A percentile compares a stretch with the other conserved stretches of the same genome.
Evolutionary conservation across 2,113 vertebrate genomes (phyloP).

Genomic region (Actinemys pallida): DNA sequence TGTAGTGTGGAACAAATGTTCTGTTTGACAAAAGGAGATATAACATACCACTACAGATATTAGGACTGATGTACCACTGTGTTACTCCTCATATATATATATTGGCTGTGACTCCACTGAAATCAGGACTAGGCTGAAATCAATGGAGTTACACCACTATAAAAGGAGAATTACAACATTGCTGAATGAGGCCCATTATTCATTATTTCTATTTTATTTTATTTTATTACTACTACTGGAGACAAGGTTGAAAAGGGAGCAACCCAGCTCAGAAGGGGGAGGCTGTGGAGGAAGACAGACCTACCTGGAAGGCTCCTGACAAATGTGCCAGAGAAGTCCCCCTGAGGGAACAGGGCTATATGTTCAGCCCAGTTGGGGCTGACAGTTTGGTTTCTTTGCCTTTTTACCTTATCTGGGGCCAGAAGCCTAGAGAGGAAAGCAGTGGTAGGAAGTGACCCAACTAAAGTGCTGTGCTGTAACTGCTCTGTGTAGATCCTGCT

Average conservation of each 20-base stretch:
- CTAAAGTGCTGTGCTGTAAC: too few relatives aligned
- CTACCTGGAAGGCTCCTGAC: background rate
- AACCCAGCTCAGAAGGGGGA: background rate
- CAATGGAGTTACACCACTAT: background rate
- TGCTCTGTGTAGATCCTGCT: too few relatives aligned
- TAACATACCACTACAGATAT: background rate
- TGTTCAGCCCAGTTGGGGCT: background rate
- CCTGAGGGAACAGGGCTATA: background rate
- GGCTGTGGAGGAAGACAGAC: background rate
- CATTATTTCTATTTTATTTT: background rate
- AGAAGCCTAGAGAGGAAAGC: too few relatives aligned
- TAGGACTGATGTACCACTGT: background rate
- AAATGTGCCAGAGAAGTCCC: background rate
- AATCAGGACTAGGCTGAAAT: background rate
- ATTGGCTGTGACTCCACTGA: background rate
- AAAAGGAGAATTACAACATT: background rate
- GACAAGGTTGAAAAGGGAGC: background rate
- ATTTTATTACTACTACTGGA: background rate
- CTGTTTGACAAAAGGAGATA: background rate
- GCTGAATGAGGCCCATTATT: background rate
- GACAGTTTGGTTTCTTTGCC: too few relatives aligned
- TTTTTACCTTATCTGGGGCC: too few relatives aligned
- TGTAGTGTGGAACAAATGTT: background rate
- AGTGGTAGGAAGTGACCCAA: too few relatives aligned
- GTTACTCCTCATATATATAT: background rate